phyloP scores from a whole-genome alignment of 2,888 invertebrate species.

The Fabriciana adippe region DNA sequence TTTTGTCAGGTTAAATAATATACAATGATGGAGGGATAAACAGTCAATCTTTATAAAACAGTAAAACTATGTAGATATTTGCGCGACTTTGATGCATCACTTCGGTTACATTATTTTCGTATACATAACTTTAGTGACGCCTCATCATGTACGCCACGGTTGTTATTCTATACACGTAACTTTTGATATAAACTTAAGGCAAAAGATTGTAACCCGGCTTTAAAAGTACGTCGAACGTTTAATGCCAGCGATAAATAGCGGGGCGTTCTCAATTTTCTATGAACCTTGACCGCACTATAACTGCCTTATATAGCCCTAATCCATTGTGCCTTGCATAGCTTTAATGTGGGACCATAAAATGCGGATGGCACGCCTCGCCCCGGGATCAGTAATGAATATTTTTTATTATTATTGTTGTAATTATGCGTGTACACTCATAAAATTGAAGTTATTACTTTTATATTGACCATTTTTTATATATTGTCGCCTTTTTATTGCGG shows the following conservation, averaged over 20 bases:
- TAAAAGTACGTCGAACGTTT: conserved; percentile 32
- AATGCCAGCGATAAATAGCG: conserved; percentile 35
- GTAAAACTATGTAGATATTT: too few relatives aligned
- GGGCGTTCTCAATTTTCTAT: conserved; percentile 32
- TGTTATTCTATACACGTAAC: conserved; percentile 1
- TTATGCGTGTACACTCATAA: conserved; percentile 26
- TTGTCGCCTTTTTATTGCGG: neutral
- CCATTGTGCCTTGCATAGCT: conserved; percentile 34
- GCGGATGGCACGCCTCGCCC: conserved; percentile 32
- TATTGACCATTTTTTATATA: conserved; percentile 4
- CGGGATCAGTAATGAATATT: conserved; percentile 35
- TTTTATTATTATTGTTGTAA: conserved; percentile 35
- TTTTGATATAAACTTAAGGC: conserved; percentile 18
- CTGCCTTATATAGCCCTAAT: conserved; percentile 32
- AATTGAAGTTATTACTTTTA: conserved; percentile 24
- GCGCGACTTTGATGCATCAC: neutral
- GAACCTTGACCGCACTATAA: conserved; percentile 36
- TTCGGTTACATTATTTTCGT: neutral
- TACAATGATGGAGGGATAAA: too few relatives aligned
- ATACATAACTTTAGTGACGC: neutral
- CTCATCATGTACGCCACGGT: neutral
- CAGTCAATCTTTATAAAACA: too few relatives aligned
- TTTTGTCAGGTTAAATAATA: too few relatives aligned
- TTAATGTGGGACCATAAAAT: conserved; percentile 38
- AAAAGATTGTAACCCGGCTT: conserved; percentile 18